Evolutionary conservation across 2,888 invertebrate genomes (phyloP).

Genomic region (Eumacrocentrus americanus): DNA sequence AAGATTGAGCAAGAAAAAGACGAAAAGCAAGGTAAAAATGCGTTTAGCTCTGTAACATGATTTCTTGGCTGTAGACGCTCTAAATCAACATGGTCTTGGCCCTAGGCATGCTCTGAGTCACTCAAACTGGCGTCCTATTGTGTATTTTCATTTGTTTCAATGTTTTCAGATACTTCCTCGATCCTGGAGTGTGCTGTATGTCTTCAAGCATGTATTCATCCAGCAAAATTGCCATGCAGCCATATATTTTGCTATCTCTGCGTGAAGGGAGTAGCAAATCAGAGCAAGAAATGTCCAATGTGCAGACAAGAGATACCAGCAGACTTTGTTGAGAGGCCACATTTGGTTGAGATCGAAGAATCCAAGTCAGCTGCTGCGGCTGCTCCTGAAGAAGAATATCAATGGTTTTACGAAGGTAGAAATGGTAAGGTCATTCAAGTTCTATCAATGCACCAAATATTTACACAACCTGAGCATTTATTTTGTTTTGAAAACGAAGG

Average conservation of each 20-base stretch:
- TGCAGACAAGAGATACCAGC: constrained; percentile 89
- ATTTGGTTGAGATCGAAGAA: constrained; percentile 69
- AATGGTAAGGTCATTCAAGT: no score
- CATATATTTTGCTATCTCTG: constrained; percentile 96
- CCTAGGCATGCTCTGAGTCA: no score
- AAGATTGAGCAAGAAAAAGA: constrained; percentile 44
- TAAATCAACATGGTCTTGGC: background rate
- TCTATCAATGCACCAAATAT: no score
- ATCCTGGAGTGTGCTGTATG: constrained; percentile 87
- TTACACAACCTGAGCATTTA: no score
- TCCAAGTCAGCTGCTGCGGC: constrained; percentile 61
- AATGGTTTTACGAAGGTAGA: constrained; percentile 96
- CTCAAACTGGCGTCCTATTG: background rate
- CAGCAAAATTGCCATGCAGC: constrained; percentile 91
- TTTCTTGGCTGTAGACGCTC: background rate
- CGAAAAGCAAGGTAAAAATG: constrained; percentile 50
- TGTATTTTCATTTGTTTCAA: background rate
- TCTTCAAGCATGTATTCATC: constrained; percentile 87
- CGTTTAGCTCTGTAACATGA: no score
- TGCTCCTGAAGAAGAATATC: constrained; percentile 78
- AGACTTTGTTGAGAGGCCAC: constrained; percentile 86
- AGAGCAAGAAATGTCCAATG: constrained; percentile 89
- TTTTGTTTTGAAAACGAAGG: no score
- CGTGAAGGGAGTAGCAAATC: constrained; percentile 89
- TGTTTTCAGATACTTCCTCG: constrained; percentile 42